Evolutionary conservation across 2,888 invertebrate genomes (phyloP).

Genomic region (Sarcophaga caerulescens): DNA sequence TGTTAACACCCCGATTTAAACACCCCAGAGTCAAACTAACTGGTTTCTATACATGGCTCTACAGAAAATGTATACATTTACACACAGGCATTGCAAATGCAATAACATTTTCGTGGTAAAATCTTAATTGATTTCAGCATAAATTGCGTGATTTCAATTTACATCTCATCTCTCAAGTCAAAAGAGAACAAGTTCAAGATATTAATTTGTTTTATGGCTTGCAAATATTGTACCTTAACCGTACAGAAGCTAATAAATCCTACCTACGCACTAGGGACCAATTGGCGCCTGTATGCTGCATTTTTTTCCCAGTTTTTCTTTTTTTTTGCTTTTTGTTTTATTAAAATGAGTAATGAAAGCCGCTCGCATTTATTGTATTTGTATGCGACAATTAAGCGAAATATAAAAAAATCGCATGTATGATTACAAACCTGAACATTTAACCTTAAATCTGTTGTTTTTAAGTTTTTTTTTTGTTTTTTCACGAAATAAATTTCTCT

Average conservation of each 20-base stretch:
- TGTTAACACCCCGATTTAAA: slow-evolving; percentile 11
- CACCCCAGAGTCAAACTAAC: neutral
- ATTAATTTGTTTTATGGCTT: slow-evolving; percentile 51
- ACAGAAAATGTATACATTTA: neutral
- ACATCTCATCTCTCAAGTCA: slow-evolving; percentile 38
- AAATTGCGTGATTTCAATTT: slow-evolving; percentile 70
- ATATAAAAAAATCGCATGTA: slow-evolving; percentile 46
- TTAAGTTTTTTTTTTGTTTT: too few species aligned
- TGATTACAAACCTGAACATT: slow-evolving; percentile 43
- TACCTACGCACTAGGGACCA: neutral
- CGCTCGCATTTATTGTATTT: neutral
- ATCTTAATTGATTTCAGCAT: slow-evolving; percentile 75
- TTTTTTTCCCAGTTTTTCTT: neutral
- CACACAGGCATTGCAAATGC: neutral
- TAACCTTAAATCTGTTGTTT: slow-evolving; percentile 31
- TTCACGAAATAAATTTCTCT: slow-evolving; percentile 28
- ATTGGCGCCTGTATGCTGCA: slow-evolving; percentile 1
- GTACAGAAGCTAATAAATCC: slow-evolving; percentile 7
- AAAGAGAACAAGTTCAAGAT: slow-evolving; percentile 46
- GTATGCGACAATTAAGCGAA: slow-evolving; percentile 33
- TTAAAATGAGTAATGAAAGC: slow-evolving; percentile 5
- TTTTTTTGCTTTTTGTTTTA: neutral
- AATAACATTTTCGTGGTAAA: slow-evolving; percentile 70
- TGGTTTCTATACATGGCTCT: neutral
- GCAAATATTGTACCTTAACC: neutral